Conservation (phyloP, 2,888 invertebrate genomes). For the Parochlus steinenii region DNA sequence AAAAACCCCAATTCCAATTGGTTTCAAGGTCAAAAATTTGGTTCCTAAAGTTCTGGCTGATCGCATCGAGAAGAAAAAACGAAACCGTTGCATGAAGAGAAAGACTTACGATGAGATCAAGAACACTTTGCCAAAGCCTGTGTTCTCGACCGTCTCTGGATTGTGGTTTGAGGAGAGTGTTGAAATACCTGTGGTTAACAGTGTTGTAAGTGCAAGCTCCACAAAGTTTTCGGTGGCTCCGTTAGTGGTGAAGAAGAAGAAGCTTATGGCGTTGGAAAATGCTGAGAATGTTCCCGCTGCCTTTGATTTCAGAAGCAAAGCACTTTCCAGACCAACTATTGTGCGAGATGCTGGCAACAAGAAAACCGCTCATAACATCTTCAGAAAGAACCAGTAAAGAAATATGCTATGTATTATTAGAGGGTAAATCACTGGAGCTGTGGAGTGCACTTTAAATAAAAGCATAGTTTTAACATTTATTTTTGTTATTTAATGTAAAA, state of each 20-base stretch:
- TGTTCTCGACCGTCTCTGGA: constrained; percentile 20
- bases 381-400: no score
- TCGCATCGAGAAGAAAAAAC: no score
- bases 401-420: no score
- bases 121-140: constrained; percentile 18
- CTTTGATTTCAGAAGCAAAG: constrained; percentile 17
- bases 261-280: no score
- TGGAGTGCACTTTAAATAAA: no score
- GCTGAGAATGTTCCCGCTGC: constrained; percentile 13
- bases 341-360: no score
- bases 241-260: constrained; percentile 13
- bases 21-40: constrained; percentile 18
- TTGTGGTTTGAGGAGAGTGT: constrained; percentile 18
- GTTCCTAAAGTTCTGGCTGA: constrained; percentile 15
- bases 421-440: no score
- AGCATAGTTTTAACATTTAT: no score
- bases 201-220: constrained; percentile 11
- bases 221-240: constrained; percentile 16
- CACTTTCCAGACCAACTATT: constrained; percentile 15
- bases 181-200: constrained; percentile 3
- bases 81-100: constrained; percentile 13
- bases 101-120: no score
- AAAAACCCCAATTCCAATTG: constrained; percentile 18
- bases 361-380: no score
- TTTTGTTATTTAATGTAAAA: no score